Evolutionary conservation across 1,140 invertebrate species (phyloP).

Genomic region (Rhyzopertha dominica): DNA sequence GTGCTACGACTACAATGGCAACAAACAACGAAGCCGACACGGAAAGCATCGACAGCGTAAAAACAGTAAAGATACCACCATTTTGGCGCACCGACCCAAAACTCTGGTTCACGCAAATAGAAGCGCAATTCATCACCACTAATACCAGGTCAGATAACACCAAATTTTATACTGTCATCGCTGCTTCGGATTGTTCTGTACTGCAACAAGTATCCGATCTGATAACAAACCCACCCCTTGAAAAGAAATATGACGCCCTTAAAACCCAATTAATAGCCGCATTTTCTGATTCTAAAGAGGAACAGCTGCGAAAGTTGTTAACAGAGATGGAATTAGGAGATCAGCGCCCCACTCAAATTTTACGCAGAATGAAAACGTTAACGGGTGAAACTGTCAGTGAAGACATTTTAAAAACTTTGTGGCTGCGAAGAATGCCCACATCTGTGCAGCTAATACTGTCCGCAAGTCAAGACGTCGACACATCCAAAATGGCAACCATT

Average conservation of each 20-base stretch:
- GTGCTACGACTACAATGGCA: too few relatives aligned
- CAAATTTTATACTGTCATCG: background rate
- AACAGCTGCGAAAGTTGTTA: conserved; percentile 5
- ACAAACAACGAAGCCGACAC: too few relatives aligned
- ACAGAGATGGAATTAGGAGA: conserved; percentile 7
- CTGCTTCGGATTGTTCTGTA: background rate
- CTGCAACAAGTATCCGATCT: background rate
- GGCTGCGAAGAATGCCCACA: background rate
- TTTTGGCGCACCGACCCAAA: conserved; percentile 3
- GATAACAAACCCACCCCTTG: background rate
- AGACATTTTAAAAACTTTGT: conserved; percentile 7
- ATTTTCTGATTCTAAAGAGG: conserved; percentile 3
- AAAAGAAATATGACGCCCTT: background rate
- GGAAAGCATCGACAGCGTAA: background rate
- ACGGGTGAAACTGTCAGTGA: conserved; percentile 6
- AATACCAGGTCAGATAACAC: background rate
- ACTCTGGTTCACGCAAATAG: conserved; percentile 4
- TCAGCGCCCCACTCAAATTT: conserved; percentile 1
- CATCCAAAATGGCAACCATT: conserved; percentile 4
- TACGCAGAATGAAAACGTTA: conserved; percentile 3
- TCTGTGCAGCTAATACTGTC: too few relatives aligned
- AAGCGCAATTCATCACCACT: background rate
- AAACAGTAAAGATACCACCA: conserved; percentile 3
- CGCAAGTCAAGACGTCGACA: conserved; percentile 1
- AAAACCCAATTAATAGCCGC: background rate